Evolutionary conservation across 2,797 vertebrate species (phyloP).

Genomic region (Chiropotes sagulatus): DNA sequence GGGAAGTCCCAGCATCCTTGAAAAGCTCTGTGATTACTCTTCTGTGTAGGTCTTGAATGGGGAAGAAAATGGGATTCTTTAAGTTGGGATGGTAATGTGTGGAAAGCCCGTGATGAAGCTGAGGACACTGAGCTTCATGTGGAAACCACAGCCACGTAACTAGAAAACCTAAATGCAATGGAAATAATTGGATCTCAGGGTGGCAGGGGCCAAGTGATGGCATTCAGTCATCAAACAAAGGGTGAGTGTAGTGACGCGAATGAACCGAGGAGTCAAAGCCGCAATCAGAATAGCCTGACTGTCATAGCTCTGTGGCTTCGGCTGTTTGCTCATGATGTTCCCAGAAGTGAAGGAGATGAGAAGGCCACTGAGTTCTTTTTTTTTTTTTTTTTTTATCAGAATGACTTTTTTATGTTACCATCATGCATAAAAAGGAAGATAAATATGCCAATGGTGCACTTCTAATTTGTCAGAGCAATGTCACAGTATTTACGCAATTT

Average conservation of each 20-base stretch:
- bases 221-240: background rate
- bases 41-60: background rate
- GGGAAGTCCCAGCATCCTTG: background rate
- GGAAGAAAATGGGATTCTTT: no score
- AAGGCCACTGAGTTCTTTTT: background rate
- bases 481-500: conserved; percentile 19
- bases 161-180: background rate
- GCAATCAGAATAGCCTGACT: background rate
- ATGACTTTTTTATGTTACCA: conserved; percentile 63
- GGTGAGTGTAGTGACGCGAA: background rate
- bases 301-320: no score
- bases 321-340: no score
- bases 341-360: background rate
- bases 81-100: no score
- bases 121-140: no score
- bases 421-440: conserved; percentile 10
- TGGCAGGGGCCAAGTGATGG: background rate
- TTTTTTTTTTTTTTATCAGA: background rate
- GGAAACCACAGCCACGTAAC: background rate
- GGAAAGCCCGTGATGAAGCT: no score
- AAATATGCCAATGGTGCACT: background rate
- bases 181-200: background rate
- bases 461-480: conserved; percentile 5
- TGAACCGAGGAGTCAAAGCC: background rate
- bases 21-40: background rate